Conservation (phyloP, 2,797 vertebrate genomes). For the Microctenopoma steveboyesi region DNA sequence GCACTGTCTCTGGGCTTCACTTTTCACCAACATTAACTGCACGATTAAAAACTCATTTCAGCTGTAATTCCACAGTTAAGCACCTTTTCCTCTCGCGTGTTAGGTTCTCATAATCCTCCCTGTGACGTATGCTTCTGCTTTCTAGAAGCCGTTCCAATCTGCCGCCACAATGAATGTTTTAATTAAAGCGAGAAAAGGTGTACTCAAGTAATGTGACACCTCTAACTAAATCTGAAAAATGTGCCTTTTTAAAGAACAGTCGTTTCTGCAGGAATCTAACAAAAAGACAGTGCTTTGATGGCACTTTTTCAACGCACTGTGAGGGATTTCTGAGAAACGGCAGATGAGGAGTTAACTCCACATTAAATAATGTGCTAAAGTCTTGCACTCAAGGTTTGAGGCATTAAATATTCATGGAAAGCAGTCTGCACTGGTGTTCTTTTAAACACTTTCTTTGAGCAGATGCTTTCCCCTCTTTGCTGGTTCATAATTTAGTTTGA, state of each 20-base stretch:
- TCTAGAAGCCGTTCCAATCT: slow-evolving; percentile 65
- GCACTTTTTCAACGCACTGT: slow-evolving; percentile 12
- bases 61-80: slow-evolving; percentile 83
- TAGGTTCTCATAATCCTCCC: slow-evolving; percentile 75
- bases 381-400: slow-evolving; percentile 63
- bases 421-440: slow-evolving; percentile 68
- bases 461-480: slow-evolving; percentile 49
- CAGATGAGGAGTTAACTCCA: slow-evolving; percentile 57
- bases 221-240: slow-evolving; percentile 48
- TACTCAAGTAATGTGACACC: slow-evolving; percentile 56
- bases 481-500: slow-evolving; percentile 64
- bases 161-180: slow-evolving; percentile 67
- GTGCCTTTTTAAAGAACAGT: slow-evolving; percentile 24
- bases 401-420: slow-evolving; percentile 80
- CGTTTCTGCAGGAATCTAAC: slow-evolving; percentile 31
- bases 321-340: slow-evolving; percentile 32
- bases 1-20: slow-evolving; percentile 74
- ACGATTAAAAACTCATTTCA: slow-evolving; percentile 83
- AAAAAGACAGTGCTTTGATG: slow-evolving; percentile 17
- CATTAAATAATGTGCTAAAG: slow-evolving; percentile 72
- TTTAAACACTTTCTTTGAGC: slow-evolving; percentile 65
- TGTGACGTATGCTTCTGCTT: slow-evolving; percentile 72
- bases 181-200: slow-evolving; percentile 74
- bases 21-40: slow-evolving; percentile 84
- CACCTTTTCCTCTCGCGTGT: slow-evolving; percentile 77